phyloP scores from a whole-genome alignment of 2,113 vertebrate genomes.

The Holacanthus passer region DNA sequence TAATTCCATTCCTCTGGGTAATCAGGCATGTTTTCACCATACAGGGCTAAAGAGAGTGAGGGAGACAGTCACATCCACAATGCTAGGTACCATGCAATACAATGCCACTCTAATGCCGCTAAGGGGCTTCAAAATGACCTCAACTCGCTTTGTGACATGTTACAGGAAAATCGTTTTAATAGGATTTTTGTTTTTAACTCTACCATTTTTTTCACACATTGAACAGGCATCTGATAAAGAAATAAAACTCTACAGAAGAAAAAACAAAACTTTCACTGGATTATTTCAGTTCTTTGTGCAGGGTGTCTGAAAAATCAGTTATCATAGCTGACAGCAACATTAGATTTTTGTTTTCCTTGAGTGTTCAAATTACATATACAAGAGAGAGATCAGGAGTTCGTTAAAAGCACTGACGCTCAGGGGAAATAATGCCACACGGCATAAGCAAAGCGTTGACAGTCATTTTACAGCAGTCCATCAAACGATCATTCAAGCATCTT shows the following conservation, averaged over 20 bases:
- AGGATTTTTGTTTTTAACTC: conserved; percentile 56
- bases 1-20: conserved; percentile 84
- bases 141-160: conserved; percentile 38
- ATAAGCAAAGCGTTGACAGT: conserved; percentile 43
- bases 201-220: conserved; percentile 63
- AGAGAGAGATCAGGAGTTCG: conserved; percentile 58
- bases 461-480: conserved; percentile 62
- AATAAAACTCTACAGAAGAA: conserved; percentile 61
- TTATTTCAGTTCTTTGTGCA: conserved; percentile 47
- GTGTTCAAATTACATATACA: conserved; percentile 41
- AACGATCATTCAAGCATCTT: conserved; percentile 34
- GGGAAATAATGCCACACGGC: conserved; percentile 48
- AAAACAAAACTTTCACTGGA: conserved; percentile 52
- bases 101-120: conserved; percentile 24
- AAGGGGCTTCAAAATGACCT: conserved; percentile 49
- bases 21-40: conserved; percentile 82
- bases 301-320: conserved; percentile 3
- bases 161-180: conserved; percentile 71
- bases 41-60: conserved; percentile 68
- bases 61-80: conserved; percentile 43
- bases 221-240: conserved; percentile 70
- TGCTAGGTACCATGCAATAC: conserved; percentile 45
- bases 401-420: conserved; percentile 54
- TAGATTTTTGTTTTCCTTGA: conserved; percentile 9
- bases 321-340: conserved; percentile 1